Conservation (phyloP, 2,888 invertebrate genomes). For the Oxycera nigricornis region DNA sequence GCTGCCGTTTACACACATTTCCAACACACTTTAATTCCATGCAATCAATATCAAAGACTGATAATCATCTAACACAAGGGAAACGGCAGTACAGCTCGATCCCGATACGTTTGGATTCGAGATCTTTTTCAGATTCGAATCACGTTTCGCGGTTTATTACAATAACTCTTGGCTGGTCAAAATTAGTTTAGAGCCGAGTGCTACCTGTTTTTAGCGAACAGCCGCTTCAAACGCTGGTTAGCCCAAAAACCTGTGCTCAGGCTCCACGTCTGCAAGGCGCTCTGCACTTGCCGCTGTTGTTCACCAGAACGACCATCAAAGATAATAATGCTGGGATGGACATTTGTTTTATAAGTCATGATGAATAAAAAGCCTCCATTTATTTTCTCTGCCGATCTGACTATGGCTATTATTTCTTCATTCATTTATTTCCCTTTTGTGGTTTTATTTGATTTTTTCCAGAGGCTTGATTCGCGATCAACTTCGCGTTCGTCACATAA, state of each 20-base stretch:
- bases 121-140: conserved; percentile 54
- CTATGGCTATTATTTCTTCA: conserved; percentile 32
- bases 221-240: conserved; percentile 1
- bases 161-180: conserved; percentile 58
- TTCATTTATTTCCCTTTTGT: conserved; percentile 31
- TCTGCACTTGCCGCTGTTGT: not conserved
- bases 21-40: not conserved
- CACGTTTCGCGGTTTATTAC: conserved; percentile 62
- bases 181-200: conserved; percentile 39
- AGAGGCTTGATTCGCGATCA: conserved; percentile 16
- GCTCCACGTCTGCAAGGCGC: not conserved
- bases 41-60: conserved; percentile 20
- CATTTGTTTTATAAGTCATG: conserved; percentile 27
- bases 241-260: not conserved
- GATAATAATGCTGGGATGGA: conserved; percentile 33
- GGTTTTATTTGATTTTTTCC: conserved; percentile 1
- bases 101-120: not conserved
- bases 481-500: not conserved
- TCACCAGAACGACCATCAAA: conserved; percentile 10
- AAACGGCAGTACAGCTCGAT: not conserved
- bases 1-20: too few relatives aligned
- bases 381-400: conserved; percentile 15
- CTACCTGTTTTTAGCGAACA: conserved; percentile 42
- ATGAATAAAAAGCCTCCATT: conserved; percentile 28
- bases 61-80: conserved; percentile 33